Base-by-base conservation (phyloP, 2,888 invertebrate genomes). In the Barypeithes pellucidus region DNA sequence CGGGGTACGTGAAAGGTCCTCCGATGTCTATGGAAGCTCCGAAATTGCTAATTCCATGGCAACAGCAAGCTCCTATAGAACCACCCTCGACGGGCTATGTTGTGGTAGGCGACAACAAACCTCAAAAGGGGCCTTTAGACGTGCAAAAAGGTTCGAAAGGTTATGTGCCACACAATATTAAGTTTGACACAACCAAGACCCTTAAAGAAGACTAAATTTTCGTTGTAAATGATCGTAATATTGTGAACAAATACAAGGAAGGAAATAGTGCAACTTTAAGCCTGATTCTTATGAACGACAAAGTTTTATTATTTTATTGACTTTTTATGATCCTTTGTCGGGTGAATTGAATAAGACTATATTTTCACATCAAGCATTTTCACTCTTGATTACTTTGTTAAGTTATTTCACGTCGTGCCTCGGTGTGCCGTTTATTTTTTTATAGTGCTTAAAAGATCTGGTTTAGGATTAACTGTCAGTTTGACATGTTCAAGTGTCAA, bases 201-300 rank as follows among this genome's bases (percentile, higher is more conserved):
- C 73, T 84, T 45, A 83, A 84, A 70, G 84, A 84, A 75, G 84
- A 84, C 72, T 84, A 81, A 81, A n/a, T 63, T 24, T n/a, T 47
- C 18, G n/a, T 50, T 24, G 20, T 50, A 45, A n/a, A 9, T 4
- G n/a, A 57, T 11, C 18, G 54, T 16, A 11, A 18, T 57, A 57
- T 33, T 45, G 16, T 1, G 18, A 18, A 45, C 8, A 45, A 18
- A 5, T 8, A 45, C 1, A 4, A 12, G 9, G 33, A 57, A 57
- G 14, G 12, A 18, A 60, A 41, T n/a, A 20, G 41, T 24, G n/a
- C 60, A 22, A 20, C 1, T 8, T 67, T 7, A 39, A 41, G 36
- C 18, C 54, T 60, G 41, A 41, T 60, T 22, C n/a, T 24, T 11
- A 24, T 41, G 59, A n/a, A n/a, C n/a, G n/a, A 24, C 61, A 61